These are phyloP conservation scores for Mongoloraphidia duomilia DNA, from an alignment of 2,888 invertebrate species.

Conservation along the genomic window DNA sequence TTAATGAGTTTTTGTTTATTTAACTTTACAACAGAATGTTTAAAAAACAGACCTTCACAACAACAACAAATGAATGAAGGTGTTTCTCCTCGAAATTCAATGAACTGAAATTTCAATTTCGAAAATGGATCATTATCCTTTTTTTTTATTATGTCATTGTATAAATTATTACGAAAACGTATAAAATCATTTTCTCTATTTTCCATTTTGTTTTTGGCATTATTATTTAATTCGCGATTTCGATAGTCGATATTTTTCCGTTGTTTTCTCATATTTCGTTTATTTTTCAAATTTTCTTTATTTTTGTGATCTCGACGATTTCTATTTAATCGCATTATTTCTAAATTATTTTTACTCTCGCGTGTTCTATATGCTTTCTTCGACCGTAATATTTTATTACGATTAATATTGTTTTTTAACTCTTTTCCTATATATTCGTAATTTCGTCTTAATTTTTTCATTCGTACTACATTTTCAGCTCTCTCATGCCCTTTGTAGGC, in stretches of 20 bases:
- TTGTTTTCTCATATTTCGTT: too few relatives aligned
- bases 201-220: neutral
- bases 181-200: neutral
- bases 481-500: neutral
- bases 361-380: neutral
- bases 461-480: neutral
- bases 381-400: neutral
- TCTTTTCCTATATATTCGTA: neutral
- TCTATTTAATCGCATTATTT: too few relatives aligned
- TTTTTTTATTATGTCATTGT: neutral
- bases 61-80: conserved; percentile 9
- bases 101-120: conserved; percentile 5
- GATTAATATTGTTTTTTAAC: neutral
- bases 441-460: neutral
- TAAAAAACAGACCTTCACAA: conserved; percentile 11
- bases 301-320: too few relatives aligned
- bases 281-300: too few relatives aligned
- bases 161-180: neutral
- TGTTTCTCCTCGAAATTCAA: conserved; percentile 3
- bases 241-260: too few relatives aligned
- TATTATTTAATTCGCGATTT: too few relatives aligned
- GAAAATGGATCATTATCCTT: neutral
- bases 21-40: conserved; percentile 7
- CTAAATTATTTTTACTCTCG: neutral
- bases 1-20: neutral